These are phyloP conservation scores for Malaclemys terrapin DNA, from an alignment of 2,113 vertebrate species.

Conservation along the genomic window DNA sequence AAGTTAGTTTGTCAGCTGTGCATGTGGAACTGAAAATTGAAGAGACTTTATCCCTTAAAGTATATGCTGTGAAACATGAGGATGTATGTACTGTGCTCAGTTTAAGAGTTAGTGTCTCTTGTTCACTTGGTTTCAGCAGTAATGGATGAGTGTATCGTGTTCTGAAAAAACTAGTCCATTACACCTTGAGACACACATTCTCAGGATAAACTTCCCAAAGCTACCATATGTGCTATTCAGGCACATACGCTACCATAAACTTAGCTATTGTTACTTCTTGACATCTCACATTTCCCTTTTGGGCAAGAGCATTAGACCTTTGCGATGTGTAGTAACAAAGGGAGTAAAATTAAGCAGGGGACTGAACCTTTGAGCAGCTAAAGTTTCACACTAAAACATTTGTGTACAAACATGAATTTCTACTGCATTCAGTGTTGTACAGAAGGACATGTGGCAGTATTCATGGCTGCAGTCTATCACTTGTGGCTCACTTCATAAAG, in stretches of 20 bases:
- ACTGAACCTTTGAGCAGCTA: neutral
- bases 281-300: neutral
- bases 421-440: neutral
- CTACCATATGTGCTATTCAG: neutral
- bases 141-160: neutral
- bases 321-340: neutral
- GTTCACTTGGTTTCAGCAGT: neutral
- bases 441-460: neutral
- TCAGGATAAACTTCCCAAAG: neutral
- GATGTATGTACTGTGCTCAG: neutral
- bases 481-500: too few relatives aligned
- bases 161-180: neutral
- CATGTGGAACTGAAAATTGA: neutral
- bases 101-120: neutral
- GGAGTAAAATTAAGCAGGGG: neutral
- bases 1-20: neutral
- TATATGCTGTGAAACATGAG: neutral
- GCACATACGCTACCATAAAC: neutral
- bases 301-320: too few relatives aligned
- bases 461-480: too few relatives aligned
- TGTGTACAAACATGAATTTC: neutral
- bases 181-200: neutral
- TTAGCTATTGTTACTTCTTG: neutral
- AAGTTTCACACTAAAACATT: neutral
- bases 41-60: accelerated